A percentile compares a stretch with the other conserved stretches of the same genome.
Evolutionary conservation across 64 coral and sea anemone genomes (phyloP).

Genomic region (Montipora foliosa): DNA sequence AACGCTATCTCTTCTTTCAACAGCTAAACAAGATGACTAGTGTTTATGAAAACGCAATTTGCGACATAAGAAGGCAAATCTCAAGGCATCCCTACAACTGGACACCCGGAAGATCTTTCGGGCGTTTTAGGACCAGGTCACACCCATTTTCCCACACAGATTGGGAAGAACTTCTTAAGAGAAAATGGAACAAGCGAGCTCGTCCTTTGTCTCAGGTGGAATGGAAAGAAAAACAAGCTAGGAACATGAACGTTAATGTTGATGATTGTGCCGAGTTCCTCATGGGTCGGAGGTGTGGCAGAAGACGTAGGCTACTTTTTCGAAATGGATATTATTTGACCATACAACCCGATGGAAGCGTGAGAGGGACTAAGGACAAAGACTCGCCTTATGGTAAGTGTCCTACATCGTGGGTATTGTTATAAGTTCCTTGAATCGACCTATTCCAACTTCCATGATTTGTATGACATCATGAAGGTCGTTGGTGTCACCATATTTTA

Average conservation of each 20-base stretch:
- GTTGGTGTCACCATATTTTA: too few relatives aligned
- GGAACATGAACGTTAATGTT: conserved; percentile 14
- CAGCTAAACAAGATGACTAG: conserved; percentile 36
- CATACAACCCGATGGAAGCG: conserved; percentile 74
- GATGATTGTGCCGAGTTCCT: conserved; percentile 32
- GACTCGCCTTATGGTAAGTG: conserved; percentile 73
- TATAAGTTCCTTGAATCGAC: neutral
- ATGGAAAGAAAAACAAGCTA: conserved; percentile 27
- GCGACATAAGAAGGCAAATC: conserved; percentile 13
- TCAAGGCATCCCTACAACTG: neutral
- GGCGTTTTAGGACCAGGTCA: neutral
- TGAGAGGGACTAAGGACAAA: conserved; percentile 65
- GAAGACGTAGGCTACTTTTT: conserved; percentile 61
- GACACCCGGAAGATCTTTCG: neutral
- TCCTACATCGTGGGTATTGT: neutral
- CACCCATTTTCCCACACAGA: conserved; percentile 30
- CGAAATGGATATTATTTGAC: conserved; percentile 72
- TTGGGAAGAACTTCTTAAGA: conserved; percentile 47
- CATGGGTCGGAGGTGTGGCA: conserved; percentile 70
- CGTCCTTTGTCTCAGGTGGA: conserved; percentile 23
- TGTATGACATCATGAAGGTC: too few relatives aligned
- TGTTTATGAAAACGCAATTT: conserved; percentile 40
- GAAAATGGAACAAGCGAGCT: conserved; percentile 21
- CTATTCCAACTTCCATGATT: too few relatives aligned
- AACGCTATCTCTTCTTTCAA: neutral